Evolutionary conservation across 2,888 invertebrate genomes (phyloP).

Genomic region (Acanthosoma haemorrhoidale): DNA sequence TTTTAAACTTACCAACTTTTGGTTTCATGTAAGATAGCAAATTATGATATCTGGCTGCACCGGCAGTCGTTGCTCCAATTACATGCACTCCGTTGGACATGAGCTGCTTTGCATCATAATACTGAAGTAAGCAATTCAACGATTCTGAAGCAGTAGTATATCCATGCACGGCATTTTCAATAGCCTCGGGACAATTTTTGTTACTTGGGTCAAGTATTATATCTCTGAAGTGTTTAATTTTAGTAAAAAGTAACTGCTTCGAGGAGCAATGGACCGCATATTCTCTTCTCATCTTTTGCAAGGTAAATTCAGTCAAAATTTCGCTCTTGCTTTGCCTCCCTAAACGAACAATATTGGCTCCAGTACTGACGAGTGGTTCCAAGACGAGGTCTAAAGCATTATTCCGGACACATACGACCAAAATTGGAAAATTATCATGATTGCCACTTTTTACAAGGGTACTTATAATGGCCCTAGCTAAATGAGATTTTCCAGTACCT

Average conservation of each 20-base stretch:
- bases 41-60: conserved; percentile 62
- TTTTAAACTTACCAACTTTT: conserved; percentile 53
- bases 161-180: neutral
- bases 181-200: neutral
- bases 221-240: neutral
- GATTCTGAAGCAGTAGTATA: neutral
- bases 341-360: conserved; percentile 59
- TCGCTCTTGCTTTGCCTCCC: conserved; percentile 60
- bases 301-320: neutral
- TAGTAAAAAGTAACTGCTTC: neutral
- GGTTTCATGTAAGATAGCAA: conserved; percentile 57
- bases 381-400: conserved; percentile 82
- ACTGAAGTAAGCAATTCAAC: neutral
- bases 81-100: conserved; percentile 50
- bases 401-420: conserved; percentile 77
- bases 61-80: conserved; percentile 72
- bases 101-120: neutral
- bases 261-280: neutral
- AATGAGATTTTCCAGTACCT: conserved; percentile 79
- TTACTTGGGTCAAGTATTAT: neutral
- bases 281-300: neutral
- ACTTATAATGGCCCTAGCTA: conserved; percentile 69
- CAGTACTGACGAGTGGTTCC: conserved; percentile 58
- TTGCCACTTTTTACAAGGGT: conserved; percentile 54
- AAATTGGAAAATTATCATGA: conserved; percentile 61